Conservation (phyloP, 1,140 invertebrate genomes). For the Dreissena polymorpha region DNA sequence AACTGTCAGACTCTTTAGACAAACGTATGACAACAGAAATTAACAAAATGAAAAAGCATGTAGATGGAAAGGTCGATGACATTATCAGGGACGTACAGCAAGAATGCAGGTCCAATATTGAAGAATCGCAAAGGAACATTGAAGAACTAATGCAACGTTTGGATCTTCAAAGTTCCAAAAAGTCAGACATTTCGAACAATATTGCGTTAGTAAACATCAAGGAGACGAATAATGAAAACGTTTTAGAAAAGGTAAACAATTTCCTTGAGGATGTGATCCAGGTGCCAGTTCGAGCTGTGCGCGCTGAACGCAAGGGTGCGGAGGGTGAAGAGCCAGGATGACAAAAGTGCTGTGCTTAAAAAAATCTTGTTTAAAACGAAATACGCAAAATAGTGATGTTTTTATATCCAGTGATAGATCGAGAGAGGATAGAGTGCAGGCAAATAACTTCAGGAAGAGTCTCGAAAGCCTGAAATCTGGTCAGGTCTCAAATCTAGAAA, state of each 20-base stretch:
- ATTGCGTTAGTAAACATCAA: constrained; percentile 9
- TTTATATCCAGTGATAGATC: constrained; percentile 22
- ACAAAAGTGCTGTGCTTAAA: constrained; percentile 17
- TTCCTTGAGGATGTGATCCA: not conserved
- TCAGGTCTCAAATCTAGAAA: constrained; percentile 9
- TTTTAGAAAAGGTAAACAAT: constrained; percentile 10
- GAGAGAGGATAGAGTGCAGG: not conserved
- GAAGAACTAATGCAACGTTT: constrained; percentile 12
- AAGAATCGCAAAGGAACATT: constrained; percentile 8
- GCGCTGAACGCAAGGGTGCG: not conserved
- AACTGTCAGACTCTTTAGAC: too few species aligned
- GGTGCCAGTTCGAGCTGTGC: not conserved
- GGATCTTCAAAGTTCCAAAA: not conserved
- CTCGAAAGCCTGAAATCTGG: not conserved
- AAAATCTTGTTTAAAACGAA: not conserved
- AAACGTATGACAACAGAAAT: too few species aligned
- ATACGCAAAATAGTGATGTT: constrained; percentile 10
- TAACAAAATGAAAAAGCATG: too few species aligned
- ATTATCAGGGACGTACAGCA: too few species aligned
- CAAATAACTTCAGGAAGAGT: constrained; percentile 5
- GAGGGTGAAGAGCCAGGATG: constrained; percentile 1
- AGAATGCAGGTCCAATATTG: constrained; percentile 9
- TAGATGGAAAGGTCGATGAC: too few species aligned
- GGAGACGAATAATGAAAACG: constrained; percentile 6
- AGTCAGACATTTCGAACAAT: constrained; percentile 11